phyloP scores from a whole-genome alignment of 2,797 vertebrate species.

The Eupleurogrammus muticus region DNA sequence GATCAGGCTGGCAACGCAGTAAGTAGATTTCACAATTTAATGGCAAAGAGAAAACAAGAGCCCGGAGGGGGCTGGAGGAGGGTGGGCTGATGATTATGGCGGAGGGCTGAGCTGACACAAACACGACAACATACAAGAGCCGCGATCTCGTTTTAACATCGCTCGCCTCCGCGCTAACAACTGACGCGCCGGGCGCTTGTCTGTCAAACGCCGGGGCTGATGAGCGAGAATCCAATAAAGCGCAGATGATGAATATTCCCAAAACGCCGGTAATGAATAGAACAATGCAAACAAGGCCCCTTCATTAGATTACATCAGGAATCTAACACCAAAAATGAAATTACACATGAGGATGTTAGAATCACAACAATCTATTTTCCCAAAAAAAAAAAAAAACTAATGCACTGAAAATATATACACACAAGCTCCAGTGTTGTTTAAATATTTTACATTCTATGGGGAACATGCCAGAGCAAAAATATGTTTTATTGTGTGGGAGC shows the following conservation, averaged over 20 bases:
- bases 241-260: slow-evolving; percentile 71
- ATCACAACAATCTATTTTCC: slow-evolving; percentile 1
- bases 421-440: slow-evolving; percentile 6
- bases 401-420: not conserved
- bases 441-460: slow-evolving; percentile 34
- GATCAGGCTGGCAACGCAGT: slow-evolving; percentile 85
- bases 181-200: slow-evolving; percentile 62
- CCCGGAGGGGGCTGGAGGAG: slow-evolving; percentile 63
- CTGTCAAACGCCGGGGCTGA: slow-evolving; percentile 69
- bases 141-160: slow-evolving; percentile 71
- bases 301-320: slow-evolving; percentile 60
- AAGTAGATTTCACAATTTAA: slow-evolving; percentile 89
- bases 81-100: slow-evolving; percentile 61
- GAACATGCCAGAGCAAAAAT: slow-evolving; percentile 48
- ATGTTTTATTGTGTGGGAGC: slow-evolving; percentile 50
- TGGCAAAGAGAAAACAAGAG: slow-evolving; percentile 86
- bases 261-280: slow-evolving; percentile 66
- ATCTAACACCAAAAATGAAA: slow-evolving; percentile 24
- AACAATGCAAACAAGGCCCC: slow-evolving; percentile 57
- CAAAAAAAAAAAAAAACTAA: slow-evolving; percentile 5
- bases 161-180: slow-evolving; percentile 69
- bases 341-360: not conserved
- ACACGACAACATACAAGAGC: slow-evolving; percentile 80
- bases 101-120: slow-evolving; percentile 74
- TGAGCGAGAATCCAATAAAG: slow-evolving; percentile 74